A percentile compares a stretch with the other conserved stretches of the same genome.
These are phyloP conservation scores for Andrena minutula DNA, from an alignment of 2,888 invertebrate species.

Conservation along the genomic window DNA sequence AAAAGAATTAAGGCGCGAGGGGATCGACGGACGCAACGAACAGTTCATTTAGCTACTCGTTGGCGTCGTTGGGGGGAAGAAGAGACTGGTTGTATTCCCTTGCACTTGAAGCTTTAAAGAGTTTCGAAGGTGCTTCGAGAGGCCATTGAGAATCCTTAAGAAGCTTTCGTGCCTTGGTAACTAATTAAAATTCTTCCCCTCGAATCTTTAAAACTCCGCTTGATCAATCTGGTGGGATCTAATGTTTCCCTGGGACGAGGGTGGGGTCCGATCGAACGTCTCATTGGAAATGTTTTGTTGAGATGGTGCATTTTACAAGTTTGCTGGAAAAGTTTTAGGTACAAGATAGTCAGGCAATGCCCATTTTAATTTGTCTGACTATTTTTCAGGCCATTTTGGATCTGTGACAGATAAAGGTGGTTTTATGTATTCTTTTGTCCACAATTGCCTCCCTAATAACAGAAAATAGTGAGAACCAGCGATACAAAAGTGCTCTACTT, in stretches of 20 bases:
- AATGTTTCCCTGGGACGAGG: neutral
- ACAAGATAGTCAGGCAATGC: too few species aligned
- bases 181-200: conserved; percentile 62
- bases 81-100: conserved; percentile 44
- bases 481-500: too few species aligned
- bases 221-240: conserved; percentile 45
- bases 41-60: conserved; percentile 53
- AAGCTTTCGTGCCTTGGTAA: conserved; percentile 46
- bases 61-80: neutral
- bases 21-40: conserved; percentile 34
- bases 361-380: too few species aligned
- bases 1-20: conserved; percentile 42
- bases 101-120: conserved; percentile 55
- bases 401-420: too few species aligned
- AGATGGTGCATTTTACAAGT: neutral
- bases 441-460: too few species aligned
- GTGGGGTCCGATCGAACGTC: neutral
- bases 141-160: conserved; percentile 60
- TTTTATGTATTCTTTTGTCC: too few species aligned
- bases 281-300: neutral
- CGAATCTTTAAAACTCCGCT: conserved; percentile 48
- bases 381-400: too few species aligned
- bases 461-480: too few species aligned
- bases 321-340: neutral
- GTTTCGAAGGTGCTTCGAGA: conserved; percentile 56